A percentile compares a stretch with the other conserved stretches of the same genome.
Conservation (phyloP, 2,888 invertebrate genomes). For the Plusia festucae region DNA sequence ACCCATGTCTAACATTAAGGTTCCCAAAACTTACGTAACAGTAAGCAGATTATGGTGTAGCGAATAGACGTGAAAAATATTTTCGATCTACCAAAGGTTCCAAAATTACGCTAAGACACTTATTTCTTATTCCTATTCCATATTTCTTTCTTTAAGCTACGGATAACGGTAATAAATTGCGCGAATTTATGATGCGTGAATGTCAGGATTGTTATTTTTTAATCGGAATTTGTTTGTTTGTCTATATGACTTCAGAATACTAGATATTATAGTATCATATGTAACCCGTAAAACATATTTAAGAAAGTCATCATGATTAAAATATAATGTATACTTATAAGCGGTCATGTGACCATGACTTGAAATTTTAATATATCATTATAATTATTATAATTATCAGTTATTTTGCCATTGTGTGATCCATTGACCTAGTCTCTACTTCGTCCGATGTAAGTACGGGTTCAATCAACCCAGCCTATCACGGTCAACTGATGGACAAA, state of each 20-base stretch:
- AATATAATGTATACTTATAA: background rate
- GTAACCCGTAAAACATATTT: too few species aligned
- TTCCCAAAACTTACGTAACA: background rate
- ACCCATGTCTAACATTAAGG: background rate
- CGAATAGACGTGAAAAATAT: background rate
- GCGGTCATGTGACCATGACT: too few species aligned
- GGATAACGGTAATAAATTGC: constrained; percentile 34
- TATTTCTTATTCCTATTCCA: constrained; percentile 3
- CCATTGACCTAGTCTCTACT: too few species aligned
- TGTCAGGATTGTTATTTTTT: constrained; percentile 23
- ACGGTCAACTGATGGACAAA: too few species aligned
- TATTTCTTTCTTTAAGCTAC: constrained; percentile 7
- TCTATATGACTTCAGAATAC: constrained; percentile 26
- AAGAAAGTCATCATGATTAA: background rate
- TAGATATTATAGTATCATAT: too few species aligned
- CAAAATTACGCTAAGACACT: background rate
- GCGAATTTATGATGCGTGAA: constrained; percentile 37
- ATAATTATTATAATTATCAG: too few species aligned
- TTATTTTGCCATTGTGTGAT: too few species aligned
- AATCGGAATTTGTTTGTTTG: constrained; percentile 33
- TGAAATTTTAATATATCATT: too few species aligned
- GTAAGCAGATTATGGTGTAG: background rate
- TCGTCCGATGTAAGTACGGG: too few species aligned
- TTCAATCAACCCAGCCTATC: too few species aligned
- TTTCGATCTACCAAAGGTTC: background rate